Percentiles rank a stretch among this genome's conserved stretches.
These are phyloP conservation scores for Rhynchotus rufescens DNA, from an alignment of 2,797 vertebrate genomes.

Conservation along the genomic window DNA sequence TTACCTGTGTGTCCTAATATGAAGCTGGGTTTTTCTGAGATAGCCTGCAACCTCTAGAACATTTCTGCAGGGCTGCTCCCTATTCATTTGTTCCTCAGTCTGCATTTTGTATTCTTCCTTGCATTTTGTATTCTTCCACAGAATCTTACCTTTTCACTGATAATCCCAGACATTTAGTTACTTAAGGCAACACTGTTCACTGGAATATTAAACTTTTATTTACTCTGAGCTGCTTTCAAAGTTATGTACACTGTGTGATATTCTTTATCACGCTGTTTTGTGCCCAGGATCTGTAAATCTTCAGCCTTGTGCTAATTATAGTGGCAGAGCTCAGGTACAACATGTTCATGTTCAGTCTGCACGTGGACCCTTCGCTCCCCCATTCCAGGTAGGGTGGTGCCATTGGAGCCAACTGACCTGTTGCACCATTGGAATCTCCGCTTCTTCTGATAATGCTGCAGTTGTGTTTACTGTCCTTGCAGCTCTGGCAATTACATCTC, in stretches of 20 bases:
- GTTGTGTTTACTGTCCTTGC: slow-evolving; percentile 75
- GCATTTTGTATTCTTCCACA: neutral
- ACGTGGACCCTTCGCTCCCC: neutral
- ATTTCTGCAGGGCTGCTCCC: neutral
- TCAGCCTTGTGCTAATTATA: slow-evolving; percentile 31
- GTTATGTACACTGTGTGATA: neutral
- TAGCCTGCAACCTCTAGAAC: neutral
- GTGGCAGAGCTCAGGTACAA: slow-evolving; percentile 34
- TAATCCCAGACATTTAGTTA: neutral
- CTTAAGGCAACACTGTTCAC: neutral
- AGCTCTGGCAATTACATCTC: slow-evolving; percentile 52
- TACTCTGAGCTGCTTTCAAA: neutral
- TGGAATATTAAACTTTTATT: neutral
- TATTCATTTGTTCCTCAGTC: neutral
- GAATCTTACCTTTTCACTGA: neutral
- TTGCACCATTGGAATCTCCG: slow-evolving; percentile 56
- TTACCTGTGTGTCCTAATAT: neutral
- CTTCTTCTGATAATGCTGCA: slow-evolving; percentile 39
- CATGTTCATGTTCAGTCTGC: slow-evolving; percentile 22
- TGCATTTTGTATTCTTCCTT: too few species aligned
- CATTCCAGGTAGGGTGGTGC: neutral
- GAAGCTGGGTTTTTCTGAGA: slow-evolving; percentile 13
- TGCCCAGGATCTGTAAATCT: slow-evolving; percentile 21
- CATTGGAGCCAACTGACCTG: slow-evolving; percentile 52
- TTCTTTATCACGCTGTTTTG: neutral